Conservation (phyloP, 2,797 vertebrate genomes). For the Buceros bicornis region DNA sequence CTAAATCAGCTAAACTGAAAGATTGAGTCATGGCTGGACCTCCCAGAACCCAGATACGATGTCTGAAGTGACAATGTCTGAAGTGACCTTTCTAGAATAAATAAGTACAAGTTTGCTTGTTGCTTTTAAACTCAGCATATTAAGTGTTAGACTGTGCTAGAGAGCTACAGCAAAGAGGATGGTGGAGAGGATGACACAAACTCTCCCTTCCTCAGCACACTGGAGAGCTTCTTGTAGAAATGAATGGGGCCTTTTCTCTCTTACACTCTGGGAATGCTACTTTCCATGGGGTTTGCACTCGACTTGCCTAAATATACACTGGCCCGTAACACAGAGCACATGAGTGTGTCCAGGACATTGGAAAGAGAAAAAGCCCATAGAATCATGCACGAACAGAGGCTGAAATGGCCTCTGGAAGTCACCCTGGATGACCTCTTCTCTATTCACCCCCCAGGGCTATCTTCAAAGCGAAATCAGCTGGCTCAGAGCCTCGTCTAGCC, state of each 20-base stretch:
- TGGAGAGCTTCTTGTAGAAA: constrained; percentile 12
- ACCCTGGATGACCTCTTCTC: not conserved
- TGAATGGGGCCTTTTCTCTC: constrained; percentile 38
- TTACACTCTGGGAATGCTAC: not conserved
- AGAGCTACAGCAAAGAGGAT: not conserved
- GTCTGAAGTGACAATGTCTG: constrained; percentile 25
- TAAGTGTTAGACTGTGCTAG: constrained; percentile 21
- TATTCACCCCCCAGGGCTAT: not conserved
- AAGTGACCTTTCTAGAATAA: constrained; percentile 68
- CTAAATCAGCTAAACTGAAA: constrained; percentile 31
- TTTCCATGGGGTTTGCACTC: not conserved
- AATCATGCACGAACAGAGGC: not conserved
- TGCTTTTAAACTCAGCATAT: not conserved
- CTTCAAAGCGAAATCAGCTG: not conserved
- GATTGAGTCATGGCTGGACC: constrained; percentile 45
- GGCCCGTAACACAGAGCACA: not conserved
- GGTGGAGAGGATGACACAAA: constrained; percentile 25
- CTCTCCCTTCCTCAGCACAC: not conserved
- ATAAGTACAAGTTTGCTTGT: not conserved
- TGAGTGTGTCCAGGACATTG: accelerated
- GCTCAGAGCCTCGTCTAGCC: accelerated
- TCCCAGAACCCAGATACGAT: constrained; percentile 19
- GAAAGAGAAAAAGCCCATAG: not conserved
- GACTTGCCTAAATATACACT: constrained; percentile 15
- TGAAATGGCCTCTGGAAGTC: not conserved